Evolutionary conservation across 2,113 vertebrate species (phyloP).

Genomic region (Callaeas wilsoni): DNA sequence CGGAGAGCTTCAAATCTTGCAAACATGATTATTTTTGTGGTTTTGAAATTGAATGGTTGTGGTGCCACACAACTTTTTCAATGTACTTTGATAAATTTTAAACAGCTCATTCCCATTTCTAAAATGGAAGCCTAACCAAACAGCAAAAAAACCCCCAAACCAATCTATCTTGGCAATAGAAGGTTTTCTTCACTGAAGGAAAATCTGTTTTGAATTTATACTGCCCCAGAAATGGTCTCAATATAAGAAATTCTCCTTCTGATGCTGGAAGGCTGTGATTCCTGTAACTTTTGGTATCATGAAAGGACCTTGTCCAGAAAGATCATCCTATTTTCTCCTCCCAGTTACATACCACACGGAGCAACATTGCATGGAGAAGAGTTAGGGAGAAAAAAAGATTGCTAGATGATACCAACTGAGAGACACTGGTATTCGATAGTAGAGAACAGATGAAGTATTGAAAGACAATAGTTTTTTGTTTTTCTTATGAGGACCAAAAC

Average conservation of each 20-base stretch:
- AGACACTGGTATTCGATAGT: background rate
- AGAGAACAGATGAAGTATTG: background rate
- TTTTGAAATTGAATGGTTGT: background rate
- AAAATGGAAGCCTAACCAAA: background rate
- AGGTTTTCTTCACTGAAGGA: background rate
- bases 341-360: background rate
- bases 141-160: background rate
- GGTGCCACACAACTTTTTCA: background rate
- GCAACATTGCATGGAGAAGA: background rate
- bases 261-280: background rate
- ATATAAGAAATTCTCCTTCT: background rate
- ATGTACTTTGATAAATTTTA: background rate
- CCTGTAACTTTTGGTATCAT: background rate
- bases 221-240: background rate
- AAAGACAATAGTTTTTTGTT: background rate
- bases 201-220: slow-evolving; percentile 4
- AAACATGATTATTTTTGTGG: background rate
- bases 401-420: background rate
- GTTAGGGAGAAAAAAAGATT: background rate
- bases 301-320: background rate
- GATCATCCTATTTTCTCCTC: background rate
- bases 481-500: background rate
- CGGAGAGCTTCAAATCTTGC: background rate
- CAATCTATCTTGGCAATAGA: background rate
- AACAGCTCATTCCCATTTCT: background rate